These are phyloP conservation scores for Caenorhabditis drosophilae DNA, from an alignment of 2,888 invertebrate species.

Conservation along the genomic window DNA sequence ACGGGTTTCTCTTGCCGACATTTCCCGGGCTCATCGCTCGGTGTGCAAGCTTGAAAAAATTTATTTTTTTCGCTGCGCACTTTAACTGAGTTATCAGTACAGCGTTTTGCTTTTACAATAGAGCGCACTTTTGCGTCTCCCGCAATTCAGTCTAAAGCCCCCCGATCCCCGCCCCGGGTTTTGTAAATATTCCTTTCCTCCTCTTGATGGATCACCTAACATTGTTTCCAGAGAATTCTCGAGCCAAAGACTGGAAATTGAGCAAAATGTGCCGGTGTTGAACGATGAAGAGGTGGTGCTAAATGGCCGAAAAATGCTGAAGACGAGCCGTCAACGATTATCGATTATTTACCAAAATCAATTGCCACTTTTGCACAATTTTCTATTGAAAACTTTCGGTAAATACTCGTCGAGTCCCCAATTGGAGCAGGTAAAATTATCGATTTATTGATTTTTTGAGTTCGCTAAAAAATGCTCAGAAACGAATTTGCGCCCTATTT, in stretches of 20 bases:
- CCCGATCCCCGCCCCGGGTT: no score
- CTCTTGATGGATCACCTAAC: no score
- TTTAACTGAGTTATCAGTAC: no score
- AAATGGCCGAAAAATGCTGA: constrained; percentile 19
- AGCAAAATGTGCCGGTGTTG: constrained; percentile 9
- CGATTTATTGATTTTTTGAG: neutral
- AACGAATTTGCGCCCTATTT: constrained; percentile 18
- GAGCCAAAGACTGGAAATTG: constrained; percentile 15
- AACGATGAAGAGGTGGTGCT: constrained; percentile 10
- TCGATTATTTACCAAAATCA: constrained; percentile 24
- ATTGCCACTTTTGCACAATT: constrained; percentile 18
- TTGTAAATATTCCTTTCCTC: no score
- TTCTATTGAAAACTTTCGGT: constrained; percentile 17
- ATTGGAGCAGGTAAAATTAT: neutral
- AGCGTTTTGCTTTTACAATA: no score
- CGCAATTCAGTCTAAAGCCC: no score
- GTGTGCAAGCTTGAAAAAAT: no score
- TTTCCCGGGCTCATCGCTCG: no score
- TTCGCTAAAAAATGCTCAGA: constrained; percentile 6
- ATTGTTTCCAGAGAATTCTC: constrained; percentile 28
- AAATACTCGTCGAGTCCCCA: constrained; percentile 7
- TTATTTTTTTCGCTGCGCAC: no score
- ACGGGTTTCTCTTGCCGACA: no score
- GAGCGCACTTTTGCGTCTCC: no score
- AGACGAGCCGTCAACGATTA: constrained; percentile 16